Conservation (phyloP, 2,888 invertebrate species). For the Tineola bisselliella region DNA sequence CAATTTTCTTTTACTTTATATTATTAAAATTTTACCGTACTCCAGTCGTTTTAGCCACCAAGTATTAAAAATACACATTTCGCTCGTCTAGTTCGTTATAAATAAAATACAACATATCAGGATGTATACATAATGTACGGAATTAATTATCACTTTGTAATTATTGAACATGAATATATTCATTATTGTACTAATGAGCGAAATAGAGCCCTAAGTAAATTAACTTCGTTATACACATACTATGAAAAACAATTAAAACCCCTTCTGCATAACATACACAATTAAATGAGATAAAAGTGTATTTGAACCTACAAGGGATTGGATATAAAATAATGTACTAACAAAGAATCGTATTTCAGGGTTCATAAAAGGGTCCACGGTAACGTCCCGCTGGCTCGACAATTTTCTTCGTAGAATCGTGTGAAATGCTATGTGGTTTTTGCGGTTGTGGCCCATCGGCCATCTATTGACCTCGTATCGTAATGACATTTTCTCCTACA, state of each 20-base stretch:
- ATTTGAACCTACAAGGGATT: background rate
- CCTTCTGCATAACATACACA: background rate
- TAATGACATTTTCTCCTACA: background rate
- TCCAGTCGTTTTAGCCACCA: background rate
- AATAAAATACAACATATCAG: too few relatives aligned
- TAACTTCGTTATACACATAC: background rate
- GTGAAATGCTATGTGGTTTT: constrained; percentile 1
- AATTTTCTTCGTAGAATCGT: constrained; percentile 3
- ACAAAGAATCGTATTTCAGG: constrained; percentile 1
- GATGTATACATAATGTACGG: background rate
- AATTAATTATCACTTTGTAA: background rate
- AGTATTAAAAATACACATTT: background rate
- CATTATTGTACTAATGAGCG: background rate
- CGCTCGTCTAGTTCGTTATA: too few relatives aligned
- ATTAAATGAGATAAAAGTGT: constrained; percentile 1
- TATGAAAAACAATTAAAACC: background rate
- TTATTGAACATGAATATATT: background rate
- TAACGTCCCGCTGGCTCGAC: background rate
- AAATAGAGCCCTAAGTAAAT: background rate
- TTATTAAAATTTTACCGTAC: constrained; percentile 1
- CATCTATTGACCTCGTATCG: background rate
- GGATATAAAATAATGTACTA: background rate
- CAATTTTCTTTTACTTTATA: constrained; percentile 39
- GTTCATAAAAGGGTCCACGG: background rate
- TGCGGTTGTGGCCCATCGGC: constrained; percentile 3